Conservation (phyloP, 2,113 vertebrate genomes). For the Talpa occidentalis region DNA sequence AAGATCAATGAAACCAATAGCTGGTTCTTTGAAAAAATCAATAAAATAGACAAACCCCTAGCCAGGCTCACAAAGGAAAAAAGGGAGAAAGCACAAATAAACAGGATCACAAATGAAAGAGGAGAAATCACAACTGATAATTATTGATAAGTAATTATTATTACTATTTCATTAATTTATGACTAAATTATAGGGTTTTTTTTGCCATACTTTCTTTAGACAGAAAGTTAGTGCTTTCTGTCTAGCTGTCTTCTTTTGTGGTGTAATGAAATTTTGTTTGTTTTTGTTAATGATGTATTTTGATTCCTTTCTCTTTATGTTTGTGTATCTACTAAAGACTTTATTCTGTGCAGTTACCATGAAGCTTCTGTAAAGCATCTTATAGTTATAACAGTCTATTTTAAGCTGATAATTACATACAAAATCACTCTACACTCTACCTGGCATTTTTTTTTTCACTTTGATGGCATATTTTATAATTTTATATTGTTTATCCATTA, state of each 20-base stretch:
- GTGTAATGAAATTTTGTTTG: not conserved
- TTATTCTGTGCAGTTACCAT: not conserved
- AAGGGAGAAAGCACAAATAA: too few species aligned
- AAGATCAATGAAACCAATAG: too few species aligned
- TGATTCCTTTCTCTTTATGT: not conserved
- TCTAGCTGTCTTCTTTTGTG: not conserved
- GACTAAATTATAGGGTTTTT: not conserved
- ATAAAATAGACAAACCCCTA: too few species aligned
- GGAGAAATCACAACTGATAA: too few species aligned
- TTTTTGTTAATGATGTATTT: not conserved
- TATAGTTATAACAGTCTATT: not conserved
- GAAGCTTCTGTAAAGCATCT: not conserved
- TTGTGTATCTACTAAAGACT: not conserved
- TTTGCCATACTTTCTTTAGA: not conserved
- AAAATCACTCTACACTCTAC: not conserved
- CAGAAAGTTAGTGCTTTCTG: not conserved
- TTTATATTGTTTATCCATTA: not conserved
- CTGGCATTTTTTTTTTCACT: not conserved
- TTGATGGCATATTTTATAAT: not conserved
- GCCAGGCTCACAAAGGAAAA: too few species aligned
- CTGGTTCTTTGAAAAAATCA: too few species aligned
- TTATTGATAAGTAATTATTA: too few species aligned
- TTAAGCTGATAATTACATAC: slow-evolving; percentile 3
- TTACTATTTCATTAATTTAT: not conserved
- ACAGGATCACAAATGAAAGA: too few species aligned